phyloP scores from a whole-genome alignment of 1,140 invertebrate species.

The Drosophila mayri region DNA sequence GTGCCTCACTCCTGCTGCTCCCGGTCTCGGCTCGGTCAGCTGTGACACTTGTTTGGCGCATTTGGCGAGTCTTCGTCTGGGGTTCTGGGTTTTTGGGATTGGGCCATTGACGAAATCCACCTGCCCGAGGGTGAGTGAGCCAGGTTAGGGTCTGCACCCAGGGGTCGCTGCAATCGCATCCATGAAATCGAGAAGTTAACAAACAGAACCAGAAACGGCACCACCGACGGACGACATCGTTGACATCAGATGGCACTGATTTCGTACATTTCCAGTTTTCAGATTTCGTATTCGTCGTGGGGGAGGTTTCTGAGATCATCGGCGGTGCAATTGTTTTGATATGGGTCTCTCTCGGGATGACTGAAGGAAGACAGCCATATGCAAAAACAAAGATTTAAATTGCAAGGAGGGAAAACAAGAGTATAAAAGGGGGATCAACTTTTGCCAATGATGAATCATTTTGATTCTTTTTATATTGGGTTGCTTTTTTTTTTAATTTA shows the following conservation, averaged over 20 bases:
- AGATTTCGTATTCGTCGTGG: constrained; percentile 41
- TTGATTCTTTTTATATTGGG: too few relatives aligned
- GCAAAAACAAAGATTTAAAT: constrained; percentile 35
- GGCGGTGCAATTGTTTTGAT: constrained; percentile 20
- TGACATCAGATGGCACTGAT: constrained; percentile 64
- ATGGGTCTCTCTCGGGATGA: constrained; percentile 28
- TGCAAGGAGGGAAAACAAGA: constrained; percentile 2
- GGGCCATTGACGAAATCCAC: constrained; percentile 71
- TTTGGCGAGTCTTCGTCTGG: constrained; percentile 36
- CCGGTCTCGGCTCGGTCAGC: constrained; percentile 61
- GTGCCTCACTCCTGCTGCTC: constrained; percentile 44
- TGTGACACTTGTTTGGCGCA: constrained; percentile 74
- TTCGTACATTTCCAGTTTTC: constrained; percentile 32
- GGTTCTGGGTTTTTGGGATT: constrained; percentile 24
- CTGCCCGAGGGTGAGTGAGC: constrained; percentile 51
- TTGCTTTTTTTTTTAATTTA: not conserved
- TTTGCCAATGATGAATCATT: constrained; percentile 10
- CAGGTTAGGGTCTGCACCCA: constrained; percentile 9
- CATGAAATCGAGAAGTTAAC: constrained; percentile 79
- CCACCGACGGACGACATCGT: constrained; percentile 18
- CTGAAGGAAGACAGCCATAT: constrained; percentile 43
- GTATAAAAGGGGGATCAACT: constrained; percentile 6
- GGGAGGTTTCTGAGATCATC: constrained; percentile 62
- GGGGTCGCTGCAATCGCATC: constrained; percentile 64
- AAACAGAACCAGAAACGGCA: constrained; percentile 37